These are phyloP conservation scores for Tamandua tetradactyla DNA, from an alignment of 2,797 vertebrate species.

Conservation along the genomic window DNA sequence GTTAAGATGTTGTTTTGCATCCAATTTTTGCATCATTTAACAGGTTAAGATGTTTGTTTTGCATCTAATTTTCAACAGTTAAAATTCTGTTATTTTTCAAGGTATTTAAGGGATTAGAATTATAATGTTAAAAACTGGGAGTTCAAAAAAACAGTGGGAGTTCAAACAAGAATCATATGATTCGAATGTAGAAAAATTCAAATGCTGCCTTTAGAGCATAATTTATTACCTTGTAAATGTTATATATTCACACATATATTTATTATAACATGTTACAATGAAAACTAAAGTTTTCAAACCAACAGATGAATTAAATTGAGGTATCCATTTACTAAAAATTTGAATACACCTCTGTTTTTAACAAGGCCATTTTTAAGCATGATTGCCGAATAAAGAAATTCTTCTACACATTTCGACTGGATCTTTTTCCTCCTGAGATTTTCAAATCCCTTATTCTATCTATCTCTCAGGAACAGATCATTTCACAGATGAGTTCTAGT, in stretches of 20 bases:
- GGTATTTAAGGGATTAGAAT: too few relatives aligned
- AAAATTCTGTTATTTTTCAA: too few relatives aligned
- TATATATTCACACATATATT: too few relatives aligned
- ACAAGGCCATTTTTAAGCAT: background rate
- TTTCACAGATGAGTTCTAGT: slow-evolving; percentile 27
- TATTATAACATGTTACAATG: background rate
- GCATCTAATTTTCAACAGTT: too few relatives aligned
- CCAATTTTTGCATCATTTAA: too few relatives aligned
- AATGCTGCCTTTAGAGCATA: background rate
- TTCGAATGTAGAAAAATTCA: background rate
- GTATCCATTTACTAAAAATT: background rate
- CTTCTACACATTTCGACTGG: background rate
- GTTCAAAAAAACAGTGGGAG: background rate
- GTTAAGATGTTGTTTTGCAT: background rate
- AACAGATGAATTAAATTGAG: background rate
- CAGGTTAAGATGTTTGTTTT: background rate
- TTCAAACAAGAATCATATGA: background rate
- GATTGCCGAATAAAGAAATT: background rate
- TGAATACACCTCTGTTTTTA: background rate
- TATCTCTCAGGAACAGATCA: background rate
- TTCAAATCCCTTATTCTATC: background rate
- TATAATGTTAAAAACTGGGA: background rate
- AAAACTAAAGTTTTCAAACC: background rate
- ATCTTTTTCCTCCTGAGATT: background rate
- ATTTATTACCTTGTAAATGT: background rate